Evolutionary conservation across 1,140 invertebrate species (phyloP), one percentile per base, ranked within the genome.

Genomic region (Trachymyrmex septentrionalis): DNA sequence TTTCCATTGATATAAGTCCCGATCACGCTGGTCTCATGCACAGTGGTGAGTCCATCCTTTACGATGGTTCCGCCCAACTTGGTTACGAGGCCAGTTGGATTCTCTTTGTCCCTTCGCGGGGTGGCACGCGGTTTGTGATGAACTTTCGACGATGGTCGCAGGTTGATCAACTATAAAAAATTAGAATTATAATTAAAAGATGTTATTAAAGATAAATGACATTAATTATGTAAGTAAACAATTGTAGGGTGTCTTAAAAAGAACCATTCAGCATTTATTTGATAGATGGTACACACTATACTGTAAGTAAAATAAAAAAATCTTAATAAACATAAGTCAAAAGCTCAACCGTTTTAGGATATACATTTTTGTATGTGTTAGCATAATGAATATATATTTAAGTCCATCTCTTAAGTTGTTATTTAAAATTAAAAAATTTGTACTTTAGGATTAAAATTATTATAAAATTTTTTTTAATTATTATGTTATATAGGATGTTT

Each of bases 1-100:
- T 98, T 98, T 73, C 98, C 98, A 76, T 97, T 97, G 89, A 98
- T 98, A 91, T 97, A 98, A 7, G 98, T 98, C 4, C 98, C 98
- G 90, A 98, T 97, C 16, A 98, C 98, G 92, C 97, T 98, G 0
- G 98, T 98, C 95, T 98, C 97, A 91, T 98, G 97, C 10, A 98
- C 97, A 1, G 98, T 98, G 0, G 98, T 98, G 0, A 97, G 92
- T 2, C 98, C 98, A 92, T 98, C 97, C 91, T 97, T 97, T 3
- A 98, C 97, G 50, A 98, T 96, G 3, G 97, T 98, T 27, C 98
- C 98, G 53, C 97, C 97, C 9, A 98, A 95, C 91, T 97, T 97
- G 2, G 97, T 98, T 0, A 98, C 97, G 57, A 98, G 94, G 2
- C 97, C 97, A 2, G 97, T 96, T 3, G 97, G 97, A 95, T 97